A percentile compares a stretch with the other conserved stretches of the same genome.
These are phyloP conservation scores for Habrosyne pyritoides DNA, from an alignment of 2,888 invertebrate species.

Conservation along the genomic window DNA sequence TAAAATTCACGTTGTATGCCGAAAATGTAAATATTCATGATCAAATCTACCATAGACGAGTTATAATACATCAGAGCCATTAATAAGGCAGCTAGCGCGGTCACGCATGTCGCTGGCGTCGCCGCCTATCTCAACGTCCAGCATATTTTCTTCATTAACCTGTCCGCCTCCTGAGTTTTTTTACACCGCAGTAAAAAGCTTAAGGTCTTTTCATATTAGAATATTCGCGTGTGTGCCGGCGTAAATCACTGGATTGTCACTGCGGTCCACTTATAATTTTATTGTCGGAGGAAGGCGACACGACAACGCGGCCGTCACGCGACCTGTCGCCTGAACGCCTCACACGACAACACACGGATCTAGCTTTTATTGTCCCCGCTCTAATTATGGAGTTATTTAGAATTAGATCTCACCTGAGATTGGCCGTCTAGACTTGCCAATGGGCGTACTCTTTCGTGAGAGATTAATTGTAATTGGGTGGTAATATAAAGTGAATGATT, in stretches of 20 bases:
- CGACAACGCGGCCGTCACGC: conserved; percentile 72
- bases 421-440: conserved; percentile 67
- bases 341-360: conserved; percentile 67
- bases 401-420: conserved; percentile 75
- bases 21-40: conserved; percentile 32
- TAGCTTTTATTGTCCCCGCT: conserved; percentile 73
- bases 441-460: conserved; percentile 69
- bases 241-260: conserved; percentile 84
- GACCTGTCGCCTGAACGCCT: conserved; percentile 52
- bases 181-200: conserved; percentile 65
- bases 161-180: conserved; percentile 72
- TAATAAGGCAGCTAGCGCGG: conserved; percentile 42
- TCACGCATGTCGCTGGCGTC: conserved; percentile 60
- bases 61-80: conserved; percentile 38
- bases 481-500: conserved; percentile 66
- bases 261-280: conserved; percentile 82
- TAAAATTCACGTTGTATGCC: not conserved
- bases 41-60: conserved; percentile 29
- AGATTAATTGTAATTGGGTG: conserved; percentile 77
- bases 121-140: conserved; percentile 59
- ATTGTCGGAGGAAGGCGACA: conserved; percentile 79
- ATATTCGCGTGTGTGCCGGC: conserved; percentile 79
- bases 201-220: conserved; percentile 74
- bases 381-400: conserved; percentile 72
- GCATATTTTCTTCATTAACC: conserved; percentile 77